phyloP scores from a whole-genome alignment of 2,888 invertebrate species.

The Pemphredon lugubris region DNA sequence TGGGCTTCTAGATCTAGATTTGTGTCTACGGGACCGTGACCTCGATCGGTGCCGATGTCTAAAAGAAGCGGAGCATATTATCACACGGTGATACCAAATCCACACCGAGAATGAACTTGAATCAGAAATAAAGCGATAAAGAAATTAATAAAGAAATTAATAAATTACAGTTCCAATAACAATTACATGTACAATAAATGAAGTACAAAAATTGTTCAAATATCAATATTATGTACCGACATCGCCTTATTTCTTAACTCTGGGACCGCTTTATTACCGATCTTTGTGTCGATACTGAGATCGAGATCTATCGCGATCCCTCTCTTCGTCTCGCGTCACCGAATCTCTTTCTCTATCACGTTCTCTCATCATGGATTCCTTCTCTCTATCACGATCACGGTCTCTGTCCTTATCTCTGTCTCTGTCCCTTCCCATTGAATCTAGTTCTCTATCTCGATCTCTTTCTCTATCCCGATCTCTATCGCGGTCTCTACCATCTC shows the following conservation, averaged over 20 bases:
- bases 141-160: conserved; percentile 6
- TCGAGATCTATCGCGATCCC: conserved; percentile 82
- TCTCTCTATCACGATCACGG: conserved; percentile 71
- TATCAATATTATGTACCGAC: conserved; percentile 7
- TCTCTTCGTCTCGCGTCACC: conserved; percentile 80
- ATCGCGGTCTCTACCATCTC: conserved; percentile 73
- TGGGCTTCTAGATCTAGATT: conserved; percentile 88
- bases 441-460: conserved; percentile 62
- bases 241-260: conserved; percentile 16
- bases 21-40: conserved; percentile 85
- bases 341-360: conserved; percentile 77
- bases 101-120: neutral
- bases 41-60: conserved; percentile 81
- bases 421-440: conserved; percentile 70
- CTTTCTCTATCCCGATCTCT: conserved; percentile 72
- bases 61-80: conserved; percentile 3
- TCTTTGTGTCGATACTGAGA: conserved; percentile 85
- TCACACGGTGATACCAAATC: neutral
- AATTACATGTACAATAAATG: neutral
- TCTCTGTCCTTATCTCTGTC: conserved; percentile 70
- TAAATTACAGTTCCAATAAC: neutral
- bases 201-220: neutral
- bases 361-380: conserved; percentile 75
- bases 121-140: conserved; percentile 3
- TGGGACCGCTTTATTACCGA: conserved; percentile 80